Conservation (phyloP, 2,113 vertebrate species). For the Pachycephala philippinensis region DNA sequence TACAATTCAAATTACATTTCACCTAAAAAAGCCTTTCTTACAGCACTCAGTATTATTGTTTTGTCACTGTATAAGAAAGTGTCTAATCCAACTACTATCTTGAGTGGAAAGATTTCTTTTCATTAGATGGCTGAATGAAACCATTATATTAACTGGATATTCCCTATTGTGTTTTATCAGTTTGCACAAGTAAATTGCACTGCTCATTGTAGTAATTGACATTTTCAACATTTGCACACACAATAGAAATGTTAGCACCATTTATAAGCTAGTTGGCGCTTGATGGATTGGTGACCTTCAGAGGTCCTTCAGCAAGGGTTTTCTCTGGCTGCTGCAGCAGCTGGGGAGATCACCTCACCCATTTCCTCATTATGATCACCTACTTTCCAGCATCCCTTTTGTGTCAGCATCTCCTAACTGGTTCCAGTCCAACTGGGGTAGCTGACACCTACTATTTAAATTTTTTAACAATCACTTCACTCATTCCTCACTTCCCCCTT, state of each 20-base stretch:
- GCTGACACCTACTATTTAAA: background rate
- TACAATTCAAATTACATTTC: slow-evolving; percentile 52
- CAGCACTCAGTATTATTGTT: background rate
- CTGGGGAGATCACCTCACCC: background rate
- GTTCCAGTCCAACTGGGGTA: background rate
- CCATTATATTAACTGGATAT: background rate
- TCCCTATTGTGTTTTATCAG: background rate
- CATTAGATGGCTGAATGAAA: slow-evolving; percentile 28
- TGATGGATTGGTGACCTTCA: slow-evolving; percentile 10
- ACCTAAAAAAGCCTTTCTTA: background rate
- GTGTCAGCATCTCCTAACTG: background rate
- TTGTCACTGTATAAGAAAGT: background rate
- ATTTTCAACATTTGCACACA: background rate
- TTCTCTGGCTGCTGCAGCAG: background rate
- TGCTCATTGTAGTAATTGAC: background rate
- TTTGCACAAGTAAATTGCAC: slow-evolving; percentile 10
- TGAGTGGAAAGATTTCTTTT: background rate
- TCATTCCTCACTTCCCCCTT: background rate
- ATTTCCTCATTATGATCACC: background rate
- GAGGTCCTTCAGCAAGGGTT: background rate
- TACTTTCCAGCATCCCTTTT: background rate
- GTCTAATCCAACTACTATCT: background rate
- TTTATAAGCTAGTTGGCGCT: background rate
- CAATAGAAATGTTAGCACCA: background rate
- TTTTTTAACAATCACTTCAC: background rate